phyloP scores from a whole-genome alignment of 2,888 invertebrate genomes.

The Trisateles emortualis region DNA sequence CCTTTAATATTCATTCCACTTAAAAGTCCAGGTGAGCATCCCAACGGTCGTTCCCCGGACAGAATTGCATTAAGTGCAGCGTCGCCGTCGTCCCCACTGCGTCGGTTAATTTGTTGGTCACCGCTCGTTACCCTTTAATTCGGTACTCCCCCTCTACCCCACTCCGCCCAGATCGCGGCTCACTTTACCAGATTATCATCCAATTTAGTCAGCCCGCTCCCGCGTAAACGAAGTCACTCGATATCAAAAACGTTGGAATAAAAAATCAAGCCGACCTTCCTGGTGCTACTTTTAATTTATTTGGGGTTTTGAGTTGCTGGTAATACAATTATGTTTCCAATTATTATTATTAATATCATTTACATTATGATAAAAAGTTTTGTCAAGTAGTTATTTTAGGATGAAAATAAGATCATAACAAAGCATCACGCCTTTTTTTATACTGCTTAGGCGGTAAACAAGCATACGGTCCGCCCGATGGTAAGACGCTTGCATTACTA shows the following conservation, averaged over 20 bases:
- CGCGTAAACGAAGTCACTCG: slow-evolving; percentile 49
- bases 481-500: too few relatives aligned
- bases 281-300: slow-evolving; percentile 39
- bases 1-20: slow-evolving; percentile 40
- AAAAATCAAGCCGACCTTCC: slow-evolving; percentile 40
- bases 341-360: slow-evolving; percentile 9
- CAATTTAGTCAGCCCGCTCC: slow-evolving; percentile 44
- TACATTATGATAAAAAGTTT: neutral
- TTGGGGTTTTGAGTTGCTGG: slow-evolving; percentile 40
- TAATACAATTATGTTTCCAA: slow-evolving; percentile 31
- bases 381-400: too few relatives aligned
- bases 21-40: slow-evolving; percentile 31
- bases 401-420: too few relatives aligned
- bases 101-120: slow-evolving; percentile 69
- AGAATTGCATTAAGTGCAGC: slow-evolving; percentile 62
- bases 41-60: slow-evolving; percentile 24
- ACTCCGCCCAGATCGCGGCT: slow-evolving; percentile 38
- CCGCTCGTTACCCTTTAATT: slow-evolving; percentile 68
- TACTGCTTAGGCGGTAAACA: too few relatives aligned
- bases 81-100: slow-evolving; percentile 53
- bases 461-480: too few relatives aligned
- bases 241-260: slow-evolving; percentile 48
- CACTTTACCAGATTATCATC: slow-evolving; percentile 53
- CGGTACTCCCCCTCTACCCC: slow-evolving; percentile 44
- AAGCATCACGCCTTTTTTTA: too few relatives aligned